Conservation (phyloP, 2,888 invertebrate species). For the Lissonota sp. region DNA sequence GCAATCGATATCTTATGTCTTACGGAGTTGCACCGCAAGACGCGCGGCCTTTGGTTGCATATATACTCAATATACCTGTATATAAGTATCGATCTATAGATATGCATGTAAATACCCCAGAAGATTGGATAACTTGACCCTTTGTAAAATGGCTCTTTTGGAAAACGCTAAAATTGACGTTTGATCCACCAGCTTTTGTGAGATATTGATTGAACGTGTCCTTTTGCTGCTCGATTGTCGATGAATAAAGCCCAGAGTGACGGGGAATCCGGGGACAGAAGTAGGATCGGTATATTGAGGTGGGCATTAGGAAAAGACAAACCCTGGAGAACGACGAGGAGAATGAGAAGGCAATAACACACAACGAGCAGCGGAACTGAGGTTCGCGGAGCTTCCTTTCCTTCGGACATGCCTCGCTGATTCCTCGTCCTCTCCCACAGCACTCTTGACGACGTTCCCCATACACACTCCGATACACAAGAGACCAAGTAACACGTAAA, state of each 20-base stretch:
- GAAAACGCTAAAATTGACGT: too few relatives aligned
- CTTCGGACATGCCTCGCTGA: conserved; percentile 81
- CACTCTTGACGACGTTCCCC: conserved; percentile 55
- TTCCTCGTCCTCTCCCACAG: conserved; percentile 83
- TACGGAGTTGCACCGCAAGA: conserved; percentile 45
- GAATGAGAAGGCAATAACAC: conserved; percentile 66
- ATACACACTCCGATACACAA: conserved; percentile 41
- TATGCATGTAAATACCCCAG: neutral
- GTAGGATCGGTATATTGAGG: conserved; percentile 38
- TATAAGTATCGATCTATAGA: conserved; percentile 13
- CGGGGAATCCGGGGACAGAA: conserved; percentile 41
- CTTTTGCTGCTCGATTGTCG: neutral
- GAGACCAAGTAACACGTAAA: conserved; percentile 11
- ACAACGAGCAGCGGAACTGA: conserved; percentile 83
- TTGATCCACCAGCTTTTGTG: too few relatives aligned
- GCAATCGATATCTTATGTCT: conserved; percentile 76
- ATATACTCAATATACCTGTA: neutral
- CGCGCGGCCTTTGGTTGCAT: conserved; percentile 33
- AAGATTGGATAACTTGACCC: too few relatives aligned
- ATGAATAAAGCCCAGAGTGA: neutral
- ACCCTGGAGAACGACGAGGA: conserved; percentile 42
- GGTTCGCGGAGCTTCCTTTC: conserved; percentile 83
- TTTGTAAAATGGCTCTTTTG: too few relatives aligned
- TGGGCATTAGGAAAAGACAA: conserved; percentile 62
- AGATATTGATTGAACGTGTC: too few relatives aligned